Conservation (phyloP, 1,140 invertebrate genomes). For the Carposina sasakii region DNA sequence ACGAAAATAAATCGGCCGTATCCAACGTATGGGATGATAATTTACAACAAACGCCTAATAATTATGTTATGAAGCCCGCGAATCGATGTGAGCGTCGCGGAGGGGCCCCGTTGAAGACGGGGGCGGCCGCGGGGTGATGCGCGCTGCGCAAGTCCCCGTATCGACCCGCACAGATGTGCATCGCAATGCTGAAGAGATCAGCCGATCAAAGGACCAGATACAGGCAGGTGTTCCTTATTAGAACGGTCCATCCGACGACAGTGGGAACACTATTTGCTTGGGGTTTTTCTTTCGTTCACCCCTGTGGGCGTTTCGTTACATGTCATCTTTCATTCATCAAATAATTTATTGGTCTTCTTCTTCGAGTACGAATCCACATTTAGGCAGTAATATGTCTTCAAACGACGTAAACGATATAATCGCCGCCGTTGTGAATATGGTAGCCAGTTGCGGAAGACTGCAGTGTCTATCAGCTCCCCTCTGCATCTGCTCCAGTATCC, state of each 20-base stretch:
- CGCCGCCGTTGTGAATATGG: too few relatives aligned
- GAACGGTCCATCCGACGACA: slow-evolving; percentile 7
- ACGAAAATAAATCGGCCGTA: too few relatives aligned
- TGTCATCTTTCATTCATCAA: neutral
- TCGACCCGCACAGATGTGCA: slow-evolving; percentile 68
- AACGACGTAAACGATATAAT: too few relatives aligned
- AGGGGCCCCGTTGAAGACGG: slow-evolving; percentile 50
- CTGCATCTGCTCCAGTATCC: too few relatives aligned
- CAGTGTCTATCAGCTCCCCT: too few relatives aligned
- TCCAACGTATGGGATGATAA: slow-evolving; percentile 34
- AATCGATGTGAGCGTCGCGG: slow-evolving; percentile 59
- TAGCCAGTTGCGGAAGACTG: too few relatives aligned
- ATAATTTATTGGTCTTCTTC: neutral
- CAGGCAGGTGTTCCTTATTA: slow-evolving; percentile 36
- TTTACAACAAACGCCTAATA: slow-evolving; percentile 49
- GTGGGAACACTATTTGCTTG: neutral
- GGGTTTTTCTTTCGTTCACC: neutral
- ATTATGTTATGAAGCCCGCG: slow-evolving; percentile 60
- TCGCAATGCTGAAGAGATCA: slow-evolving; percentile 62
- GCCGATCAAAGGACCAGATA: slow-evolving; percentile 50
- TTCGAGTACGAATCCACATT: too few relatives aligned
- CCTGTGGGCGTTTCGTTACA: neutral
- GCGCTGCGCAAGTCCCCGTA: slow-evolving; percentile 64
- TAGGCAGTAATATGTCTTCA: too few relatives aligned
- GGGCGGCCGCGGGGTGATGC: slow-evolving; percentile 33